Conservation (phyloP, 1,140 invertebrate species). For the Heliconius himera region DNA sequence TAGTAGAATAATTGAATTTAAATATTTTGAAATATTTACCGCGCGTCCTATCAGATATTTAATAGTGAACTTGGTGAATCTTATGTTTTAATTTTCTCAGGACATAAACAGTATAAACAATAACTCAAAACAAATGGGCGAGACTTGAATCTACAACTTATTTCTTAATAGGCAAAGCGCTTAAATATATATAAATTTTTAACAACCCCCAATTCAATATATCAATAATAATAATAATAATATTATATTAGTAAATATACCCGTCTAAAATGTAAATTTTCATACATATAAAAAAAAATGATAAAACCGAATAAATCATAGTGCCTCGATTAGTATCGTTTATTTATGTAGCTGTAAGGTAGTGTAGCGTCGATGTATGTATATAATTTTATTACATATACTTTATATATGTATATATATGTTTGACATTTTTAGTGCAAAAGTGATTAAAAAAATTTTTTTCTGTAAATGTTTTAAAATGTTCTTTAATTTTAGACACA, state of each 20-base stretch:
- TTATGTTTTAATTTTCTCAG: too few species aligned
- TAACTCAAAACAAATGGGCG: too few species aligned
- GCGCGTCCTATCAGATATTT: too few species aligned
- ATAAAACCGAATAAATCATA: constrained; percentile 27
- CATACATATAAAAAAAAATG: constrained; percentile 1
- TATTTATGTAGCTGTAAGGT: constrained; percentile 25
- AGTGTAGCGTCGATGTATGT: constrained; percentile 17
- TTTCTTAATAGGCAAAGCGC: too few species aligned
- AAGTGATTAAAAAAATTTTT: background rate
- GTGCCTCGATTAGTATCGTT: constrained; percentile 29
- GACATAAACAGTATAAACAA: too few species aligned
- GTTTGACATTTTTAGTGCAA: background rate
- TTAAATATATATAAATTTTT: background rate
- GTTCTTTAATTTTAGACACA: too few species aligned
- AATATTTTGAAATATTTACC: too few species aligned
- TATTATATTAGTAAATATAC: background rate
- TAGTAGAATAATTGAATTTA: too few species aligned
- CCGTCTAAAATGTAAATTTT: background rate
- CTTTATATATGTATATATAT: background rate
- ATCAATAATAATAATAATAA: background rate
- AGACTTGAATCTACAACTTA: too few species aligned
- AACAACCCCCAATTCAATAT: background rate
- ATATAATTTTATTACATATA: background rate
- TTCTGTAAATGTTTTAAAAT: background rate
- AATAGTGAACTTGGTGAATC: too few species aligned